A percentile compares a stretch with the other conserved stretches of the same genome.
Conservation (phyloP, 2,113 vertebrate species). For the Hippolais icterina region DNA sequence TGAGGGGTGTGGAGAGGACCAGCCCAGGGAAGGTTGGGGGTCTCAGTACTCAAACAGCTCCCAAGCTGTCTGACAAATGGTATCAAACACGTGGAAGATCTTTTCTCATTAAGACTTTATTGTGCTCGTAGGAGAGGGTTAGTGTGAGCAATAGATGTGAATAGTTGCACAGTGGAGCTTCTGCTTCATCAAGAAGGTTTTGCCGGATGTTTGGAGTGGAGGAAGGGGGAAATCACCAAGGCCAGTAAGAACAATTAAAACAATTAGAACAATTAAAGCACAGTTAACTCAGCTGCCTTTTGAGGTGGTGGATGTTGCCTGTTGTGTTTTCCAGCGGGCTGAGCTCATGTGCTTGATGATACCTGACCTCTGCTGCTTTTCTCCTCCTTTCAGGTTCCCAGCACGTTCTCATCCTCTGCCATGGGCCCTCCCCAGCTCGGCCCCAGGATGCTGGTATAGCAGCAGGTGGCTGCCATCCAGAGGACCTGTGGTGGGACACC, state of each 20-base stretch:
- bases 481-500: neutral
- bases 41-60: neutral
- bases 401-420: neutral
- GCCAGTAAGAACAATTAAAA: neutral
- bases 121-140: neutral
- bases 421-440: slow-evolving; percentile 12
- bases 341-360: neutral
- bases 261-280: neutral
- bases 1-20: accelerated
- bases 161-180: neutral
- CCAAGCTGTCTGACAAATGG: neutral
- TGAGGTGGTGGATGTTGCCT: neutral
- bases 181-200: neutral
- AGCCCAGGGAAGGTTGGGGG: neutral
- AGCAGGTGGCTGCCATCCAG: neutral
- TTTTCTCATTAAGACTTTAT: neutral
- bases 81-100: neutral
- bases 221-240: neutral
- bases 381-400: slow-evolving; percentile 33
- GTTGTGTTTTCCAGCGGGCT: neutral
- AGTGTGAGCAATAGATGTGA: accelerated
- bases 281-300: neutral
- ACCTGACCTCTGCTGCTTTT: neutral
- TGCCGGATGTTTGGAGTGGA: neutral
- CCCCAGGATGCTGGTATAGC: slow-evolving; percentile 56